Percentiles rank a stretch among this genome's conserved stretches.
Evolutionary conservation across 2,888 invertebrate genomes (phyloP).

Genomic region (Diploptera punctata): DNA sequence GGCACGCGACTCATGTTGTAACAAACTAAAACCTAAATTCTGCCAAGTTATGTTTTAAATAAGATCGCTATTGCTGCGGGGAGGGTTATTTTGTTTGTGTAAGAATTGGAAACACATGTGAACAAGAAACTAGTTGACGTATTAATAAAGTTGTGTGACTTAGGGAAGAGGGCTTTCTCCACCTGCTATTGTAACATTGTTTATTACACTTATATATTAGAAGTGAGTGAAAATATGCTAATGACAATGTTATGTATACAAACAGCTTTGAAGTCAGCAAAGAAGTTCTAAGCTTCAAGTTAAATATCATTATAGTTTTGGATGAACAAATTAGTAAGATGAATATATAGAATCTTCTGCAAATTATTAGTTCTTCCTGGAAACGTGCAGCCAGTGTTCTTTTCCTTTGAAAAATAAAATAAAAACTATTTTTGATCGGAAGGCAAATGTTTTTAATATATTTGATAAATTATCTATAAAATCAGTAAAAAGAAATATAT

Average conservation of each 20-base stretch:
- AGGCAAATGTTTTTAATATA: too few relatives aligned
- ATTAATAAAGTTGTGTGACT: constrained; percentile 10
- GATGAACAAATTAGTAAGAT: too few relatives aligned
- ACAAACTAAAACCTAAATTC: constrained; percentile 12
- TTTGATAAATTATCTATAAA: too few relatives aligned
- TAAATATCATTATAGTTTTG: too few relatives aligned
- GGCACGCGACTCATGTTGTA: constrained; percentile 16
- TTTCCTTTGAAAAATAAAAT: too few relatives aligned
- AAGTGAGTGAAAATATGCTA: neutral
- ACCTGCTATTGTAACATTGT: neutral
- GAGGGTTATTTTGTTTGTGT: neutral
- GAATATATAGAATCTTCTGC: too few relatives aligned
- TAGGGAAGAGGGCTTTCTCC: neutral
- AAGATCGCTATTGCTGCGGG: constrained; percentile 15
- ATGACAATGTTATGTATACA: neutral
- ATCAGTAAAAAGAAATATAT: too few relatives aligned
- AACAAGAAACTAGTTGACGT: neutral
- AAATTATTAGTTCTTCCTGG: too few relatives aligned
- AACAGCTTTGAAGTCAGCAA: too few relatives aligned
- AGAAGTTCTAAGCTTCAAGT: too few relatives aligned
- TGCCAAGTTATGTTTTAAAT: constrained; percentile 23
- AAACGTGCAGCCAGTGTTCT: too few relatives aligned
- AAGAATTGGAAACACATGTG: constrained; percentile 17
- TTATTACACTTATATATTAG: neutral
- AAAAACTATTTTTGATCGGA: too few relatives aligned